These are phyloP conservation scores for Lysiphlebus fabarum DNA, from an alignment of 1,140 invertebrate species.

Conservation along the genomic window DNA sequence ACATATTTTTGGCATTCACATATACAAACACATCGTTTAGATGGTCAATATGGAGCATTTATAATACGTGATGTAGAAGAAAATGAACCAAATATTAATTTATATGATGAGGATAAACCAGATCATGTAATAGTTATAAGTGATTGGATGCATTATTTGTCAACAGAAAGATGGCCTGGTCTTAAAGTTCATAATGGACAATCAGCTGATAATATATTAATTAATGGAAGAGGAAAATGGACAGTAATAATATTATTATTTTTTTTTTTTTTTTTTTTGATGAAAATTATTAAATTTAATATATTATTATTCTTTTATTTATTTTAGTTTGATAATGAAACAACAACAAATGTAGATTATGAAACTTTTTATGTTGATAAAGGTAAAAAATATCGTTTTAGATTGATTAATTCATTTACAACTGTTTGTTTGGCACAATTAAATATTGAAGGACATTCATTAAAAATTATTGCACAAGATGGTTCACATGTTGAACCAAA, in stretches of 20 bases:
- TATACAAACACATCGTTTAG: constrained; percentile 32
- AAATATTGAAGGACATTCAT: constrained; percentile 73
- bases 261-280: constrained; percentile 2
- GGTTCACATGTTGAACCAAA: constrained; percentile 66
- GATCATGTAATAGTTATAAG: constrained; percentile 71
- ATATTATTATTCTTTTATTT: constrained; percentile 12
- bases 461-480: constrained; percentile 74
- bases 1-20: constrained; percentile 59
- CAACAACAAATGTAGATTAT: constrained; percentile 18
- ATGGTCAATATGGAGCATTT: constrained; percentile 32
- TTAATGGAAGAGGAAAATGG: constrained; percentile 76
- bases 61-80: constrained; percentile 24
- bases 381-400: constrained; percentile 72
- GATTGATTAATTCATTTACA: constrained; percentile 79
- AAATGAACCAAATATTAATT: constrained; percentile 22
- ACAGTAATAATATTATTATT: constrained; percentile 14
- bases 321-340: constrained; percentile 21
- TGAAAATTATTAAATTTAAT: constrained; percentile 5
- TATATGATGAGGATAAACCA: constrained; percentile 42
- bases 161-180: constrained; percentile 66
- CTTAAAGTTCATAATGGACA: constrained; percentile 75
- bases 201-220: constrained; percentile 74
- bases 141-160: constrained; percentile 73
- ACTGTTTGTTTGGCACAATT: constrained; percentile 78
- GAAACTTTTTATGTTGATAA: constrained; percentile 43